Conservation (phyloP, 2,113 vertebrate species). For the Laticauda laticaudata region DNA sequence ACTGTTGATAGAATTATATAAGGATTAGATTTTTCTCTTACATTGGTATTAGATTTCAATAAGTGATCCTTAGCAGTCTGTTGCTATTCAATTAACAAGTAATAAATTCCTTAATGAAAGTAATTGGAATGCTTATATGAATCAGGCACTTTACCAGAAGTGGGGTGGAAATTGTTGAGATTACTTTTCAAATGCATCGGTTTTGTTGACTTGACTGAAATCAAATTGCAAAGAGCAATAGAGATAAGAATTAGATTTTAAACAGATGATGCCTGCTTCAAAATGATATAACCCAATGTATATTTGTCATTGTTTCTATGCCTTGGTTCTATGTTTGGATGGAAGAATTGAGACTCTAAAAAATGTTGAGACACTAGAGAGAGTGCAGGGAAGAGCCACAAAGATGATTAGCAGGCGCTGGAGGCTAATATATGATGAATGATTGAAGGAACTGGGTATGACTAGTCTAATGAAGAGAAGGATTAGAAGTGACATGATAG, state of each 20-base stretch:
- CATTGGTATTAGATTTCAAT: conserved; percentile 75
- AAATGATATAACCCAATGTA: conserved; percentile 11
- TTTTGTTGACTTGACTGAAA: conserved; percentile 61
- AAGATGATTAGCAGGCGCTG: not conserved
- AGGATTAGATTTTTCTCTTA: conserved; percentile 73
- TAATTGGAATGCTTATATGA: conserved; percentile 79
- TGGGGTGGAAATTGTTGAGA: conserved; percentile 46
- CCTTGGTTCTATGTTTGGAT: not conserved
- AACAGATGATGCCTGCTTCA: conserved; percentile 12
- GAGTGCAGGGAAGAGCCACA: not conserved
- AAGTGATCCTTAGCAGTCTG: conserved; percentile 79
- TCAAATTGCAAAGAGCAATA: conserved; percentile 37
- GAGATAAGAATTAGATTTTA: conserved; percentile 28
- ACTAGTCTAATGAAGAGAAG: not conserved
- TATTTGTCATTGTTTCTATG: not conserved
- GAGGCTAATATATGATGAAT: not conserved
- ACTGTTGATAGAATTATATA: conserved; percentile 78
- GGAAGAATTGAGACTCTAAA: not conserved
- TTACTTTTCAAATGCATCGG: conserved; percentile 46
- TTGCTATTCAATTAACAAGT: conserved; percentile 80
- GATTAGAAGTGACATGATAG: not conserved
- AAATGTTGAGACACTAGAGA: not conserved
- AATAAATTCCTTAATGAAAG: conserved; percentile 81
- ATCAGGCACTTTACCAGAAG: conserved; percentile 55
- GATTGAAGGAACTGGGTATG: not conserved